These are phyloP conservation scores for Xanthorhoe designata DNA, from an alignment of 2,888 invertebrate genomes.

Conservation along the genomic window DNA sequence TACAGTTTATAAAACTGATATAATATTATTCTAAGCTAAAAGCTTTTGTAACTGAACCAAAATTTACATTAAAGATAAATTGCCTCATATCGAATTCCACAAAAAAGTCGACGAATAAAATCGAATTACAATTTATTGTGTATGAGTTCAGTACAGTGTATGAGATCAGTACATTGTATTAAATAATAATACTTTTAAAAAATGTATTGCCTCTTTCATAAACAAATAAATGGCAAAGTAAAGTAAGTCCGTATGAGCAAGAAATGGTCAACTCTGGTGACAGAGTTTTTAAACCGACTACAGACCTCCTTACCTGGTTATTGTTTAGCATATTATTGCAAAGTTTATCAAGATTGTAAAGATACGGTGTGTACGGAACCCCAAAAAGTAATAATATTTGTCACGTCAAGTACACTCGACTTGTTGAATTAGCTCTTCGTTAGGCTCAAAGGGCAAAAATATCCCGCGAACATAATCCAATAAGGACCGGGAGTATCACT, in stretches of 20 bases:
- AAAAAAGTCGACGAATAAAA: background rate
- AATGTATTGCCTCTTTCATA: background rate
- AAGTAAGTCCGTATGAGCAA: no score
- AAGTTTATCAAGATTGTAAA: no score
- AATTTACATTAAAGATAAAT: slow-evolving; percentile 24
- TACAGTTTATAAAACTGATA: background rate
- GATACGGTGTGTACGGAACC: slow-evolving; percentile 18
- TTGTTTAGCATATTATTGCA: no score
- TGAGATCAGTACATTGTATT: slow-evolving; percentile 1
- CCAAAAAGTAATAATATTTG: slow-evolving; percentile 25
- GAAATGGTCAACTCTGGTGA: no score
- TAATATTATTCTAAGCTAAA: slow-evolving; percentile 7
- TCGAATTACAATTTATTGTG: background rate
- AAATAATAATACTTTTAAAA: background rate
- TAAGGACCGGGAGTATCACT: slow-evolving; percentile 12
- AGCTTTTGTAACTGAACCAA: slow-evolving; percentile 25
- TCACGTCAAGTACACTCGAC: slow-evolving; percentile 23
- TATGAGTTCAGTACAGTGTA: slow-evolving; percentile 13
- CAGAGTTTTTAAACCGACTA: no score
- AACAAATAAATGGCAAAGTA: no score
- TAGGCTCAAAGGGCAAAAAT: slow-evolving; percentile 41
- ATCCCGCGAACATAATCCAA: slow-evolving; percentile 42
- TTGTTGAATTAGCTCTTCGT: slow-evolving; percentile 38
- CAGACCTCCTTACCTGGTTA: no score
- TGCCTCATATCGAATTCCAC: slow-evolving; percentile 13